Percentiles rank a stretch among this genome's conserved stretches.
These are phyloP conservation scores for Trachymyrmex cornetzi DNA, from an alignment of 1,140 invertebrate genomes.

Conservation along the genomic window DNA sequence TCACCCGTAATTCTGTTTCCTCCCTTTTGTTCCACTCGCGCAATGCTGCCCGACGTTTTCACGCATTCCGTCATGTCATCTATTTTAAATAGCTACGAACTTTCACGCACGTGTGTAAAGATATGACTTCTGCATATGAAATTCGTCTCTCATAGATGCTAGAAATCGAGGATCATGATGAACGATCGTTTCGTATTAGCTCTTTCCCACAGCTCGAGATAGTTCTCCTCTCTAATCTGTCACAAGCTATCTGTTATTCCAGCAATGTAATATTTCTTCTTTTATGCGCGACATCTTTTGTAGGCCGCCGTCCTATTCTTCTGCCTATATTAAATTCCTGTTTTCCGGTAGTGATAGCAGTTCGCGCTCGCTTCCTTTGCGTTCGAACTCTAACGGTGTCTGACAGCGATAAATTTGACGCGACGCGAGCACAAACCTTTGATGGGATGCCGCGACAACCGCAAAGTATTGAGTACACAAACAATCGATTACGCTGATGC, in stretches of 20 bases:
- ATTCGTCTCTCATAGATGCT: background rate
- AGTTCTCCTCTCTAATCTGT: background rate
- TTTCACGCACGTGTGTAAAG: background rate
- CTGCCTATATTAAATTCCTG: conserved; percentile 61
- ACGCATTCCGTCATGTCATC: background rate
- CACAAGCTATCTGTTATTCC: conserved; percentile 53
- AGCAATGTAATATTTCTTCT: conserved; percentile 55
- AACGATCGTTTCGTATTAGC: conserved; percentile 44
- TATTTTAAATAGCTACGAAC: background rate
- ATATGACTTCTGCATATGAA: background rate
- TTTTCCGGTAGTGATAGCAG: conserved; percentile 26
- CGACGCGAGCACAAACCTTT: conserved; percentile 21
- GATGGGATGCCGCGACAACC: background rate
- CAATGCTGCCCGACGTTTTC: background rate
- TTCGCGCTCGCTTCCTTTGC: conserved; percentile 18
- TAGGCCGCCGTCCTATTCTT: conserved; percentile 39
- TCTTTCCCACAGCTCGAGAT: background rate
- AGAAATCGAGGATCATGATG: conserved; percentile 18
- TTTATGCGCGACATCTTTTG: conserved; percentile 52
- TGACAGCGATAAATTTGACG: conserved; percentile 17
- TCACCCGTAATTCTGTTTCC: background rate
- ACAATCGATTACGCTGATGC: conserved; percentile 45
- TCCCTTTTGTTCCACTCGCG: background rate
- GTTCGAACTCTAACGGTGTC: conserved; percentile 12
- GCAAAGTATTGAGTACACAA: conserved; percentile 50